Percentiles rank a stretch among this genome's conserved stretches.
phyloP scores from a whole-genome alignment of 2,797 vertebrate genomes.

The Malurus splendens region DNA sequence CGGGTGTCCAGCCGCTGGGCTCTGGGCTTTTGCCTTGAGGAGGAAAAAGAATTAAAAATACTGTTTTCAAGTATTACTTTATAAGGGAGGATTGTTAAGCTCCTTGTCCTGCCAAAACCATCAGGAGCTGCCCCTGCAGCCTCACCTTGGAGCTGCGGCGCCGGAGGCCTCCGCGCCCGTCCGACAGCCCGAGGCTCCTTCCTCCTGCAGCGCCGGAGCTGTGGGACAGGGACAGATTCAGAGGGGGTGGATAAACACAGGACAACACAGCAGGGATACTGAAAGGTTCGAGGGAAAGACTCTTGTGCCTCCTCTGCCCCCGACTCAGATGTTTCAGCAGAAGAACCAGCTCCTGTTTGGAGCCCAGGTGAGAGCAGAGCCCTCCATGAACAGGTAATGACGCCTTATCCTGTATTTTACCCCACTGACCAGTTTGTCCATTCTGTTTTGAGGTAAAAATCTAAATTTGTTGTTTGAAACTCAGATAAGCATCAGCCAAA shows the following conservation, averaged over 20 bases:
- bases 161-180: neutral
- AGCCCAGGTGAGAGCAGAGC: neutral
- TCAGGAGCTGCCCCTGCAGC: neutral
- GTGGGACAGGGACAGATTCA: neutral
- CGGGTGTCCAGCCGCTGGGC: accelerated
- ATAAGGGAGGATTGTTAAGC: neutral
- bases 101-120: accelerated
- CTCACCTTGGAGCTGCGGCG: slow-evolving; percentile 55
- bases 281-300: neutral
- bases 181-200: neutral
- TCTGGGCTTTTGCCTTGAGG: slow-evolving; percentile 15
- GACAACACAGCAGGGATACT: neutral
- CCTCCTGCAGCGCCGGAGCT: neutral
- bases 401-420: accelerated
- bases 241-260: neutral
- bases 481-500: neutral
- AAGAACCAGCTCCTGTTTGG: neutral
- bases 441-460: neutral
- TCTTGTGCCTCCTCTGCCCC: neutral
- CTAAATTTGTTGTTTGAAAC: neutral
- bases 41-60: neutral
- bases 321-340: neutral
- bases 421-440: neutral
- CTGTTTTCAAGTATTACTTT: accelerated
- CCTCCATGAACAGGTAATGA: accelerated